A percentile compares a stretch with the other conserved stretches of the same genome.
These are phyloP conservation scores for Leptopilina myrica DNA, from an alignment of 2,888 invertebrate genomes.

Conservation along the genomic window DNA sequence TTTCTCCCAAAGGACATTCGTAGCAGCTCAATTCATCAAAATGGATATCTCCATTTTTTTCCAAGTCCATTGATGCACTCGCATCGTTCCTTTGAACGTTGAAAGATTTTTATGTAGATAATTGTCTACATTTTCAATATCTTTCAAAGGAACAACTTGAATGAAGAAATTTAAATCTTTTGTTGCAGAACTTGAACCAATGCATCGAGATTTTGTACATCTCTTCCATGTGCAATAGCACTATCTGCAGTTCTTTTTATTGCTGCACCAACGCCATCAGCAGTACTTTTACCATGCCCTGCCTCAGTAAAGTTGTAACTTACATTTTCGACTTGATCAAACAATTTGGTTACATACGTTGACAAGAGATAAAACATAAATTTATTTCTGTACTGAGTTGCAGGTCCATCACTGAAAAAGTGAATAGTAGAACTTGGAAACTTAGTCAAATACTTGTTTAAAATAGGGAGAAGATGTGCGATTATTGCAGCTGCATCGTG, in stretches of 20 bases:
- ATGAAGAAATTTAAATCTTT: not conserved
- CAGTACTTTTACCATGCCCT: conserved; percentile 19
- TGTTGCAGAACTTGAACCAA: not conserved
- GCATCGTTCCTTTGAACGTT: conserved; percentile 10
- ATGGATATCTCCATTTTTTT: not conserved
- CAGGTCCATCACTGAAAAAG: too few relatives aligned
- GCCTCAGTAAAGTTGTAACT: not conserved
- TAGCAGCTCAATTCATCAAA: too few relatives aligned
- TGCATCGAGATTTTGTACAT: not conserved
- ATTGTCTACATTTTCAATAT: conserved; percentile 11
- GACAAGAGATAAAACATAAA: too few relatives aligned
- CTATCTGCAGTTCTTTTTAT: conserved; percentile 14
- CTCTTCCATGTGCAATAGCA: not conserved
- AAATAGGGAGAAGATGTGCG: too few relatives aligned
- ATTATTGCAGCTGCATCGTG: too few relatives aligned
- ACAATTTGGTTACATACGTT: too few relatives aligned
- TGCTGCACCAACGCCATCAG: conserved; percentile 6
- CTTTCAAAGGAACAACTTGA: not conserved
- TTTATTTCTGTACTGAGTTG: too few relatives aligned
- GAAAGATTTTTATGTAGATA: not conserved
- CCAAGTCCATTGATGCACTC: conserved; percentile 2
- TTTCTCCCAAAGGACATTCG: too few relatives aligned
- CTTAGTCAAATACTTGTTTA: too few relatives aligned
- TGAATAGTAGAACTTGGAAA: too few relatives aligned
- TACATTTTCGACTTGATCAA: too few relatives aligned